Base-by-base conservation (phyloP, 1,140 invertebrate genomes). In the Drosophila triauraria region DNA sequence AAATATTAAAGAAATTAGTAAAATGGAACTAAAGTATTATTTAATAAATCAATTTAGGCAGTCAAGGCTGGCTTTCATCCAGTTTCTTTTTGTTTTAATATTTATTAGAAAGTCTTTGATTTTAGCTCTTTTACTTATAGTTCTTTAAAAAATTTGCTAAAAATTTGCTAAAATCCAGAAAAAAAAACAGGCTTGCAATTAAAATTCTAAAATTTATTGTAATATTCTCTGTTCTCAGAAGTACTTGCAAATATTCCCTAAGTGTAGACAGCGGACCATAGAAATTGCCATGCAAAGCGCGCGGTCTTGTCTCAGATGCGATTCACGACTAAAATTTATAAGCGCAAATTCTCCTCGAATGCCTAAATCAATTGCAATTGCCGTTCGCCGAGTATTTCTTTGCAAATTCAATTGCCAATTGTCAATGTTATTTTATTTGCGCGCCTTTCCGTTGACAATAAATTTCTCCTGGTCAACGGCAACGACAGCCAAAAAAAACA, bases 371-470 rank as follows among this genome's bases (percentile, higher is more conserved):
- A 86, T 86, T 85, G 78, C 46, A 61, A 68, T 75, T 47, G 23
- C 51, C 56, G 40, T 38, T 54, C 50, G 57, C 64, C 46, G 69
- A 67, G 50, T 67, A 67, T 85, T 82, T 68, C 50, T 61, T 77
- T 61, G 47, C 44, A 78, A 86, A 87, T 82, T 74, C 62, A 83
- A 86, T 87, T 87, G 71, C 56, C 75, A 79, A 78, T 86, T 87
- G 75, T 79, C 71, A 88, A 74, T 87, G 68, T 77, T 86, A 82
- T 87, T 86, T 87, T 78, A 80, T 86, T 87, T 77, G 84, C 63
- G 68, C 76, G 57, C 76, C 57, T 57, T 87, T 87, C 84, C 84
- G 76, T 53, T 77, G 63, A 38, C 60, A 53, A 88, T 80, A 87
- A 88, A 80, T 80, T 75, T 56, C 60, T 63, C 56, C 63, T 61